Conservation (phyloP, 2,797 vertebrate species). For the Onychomys leucogaster region DNA sequence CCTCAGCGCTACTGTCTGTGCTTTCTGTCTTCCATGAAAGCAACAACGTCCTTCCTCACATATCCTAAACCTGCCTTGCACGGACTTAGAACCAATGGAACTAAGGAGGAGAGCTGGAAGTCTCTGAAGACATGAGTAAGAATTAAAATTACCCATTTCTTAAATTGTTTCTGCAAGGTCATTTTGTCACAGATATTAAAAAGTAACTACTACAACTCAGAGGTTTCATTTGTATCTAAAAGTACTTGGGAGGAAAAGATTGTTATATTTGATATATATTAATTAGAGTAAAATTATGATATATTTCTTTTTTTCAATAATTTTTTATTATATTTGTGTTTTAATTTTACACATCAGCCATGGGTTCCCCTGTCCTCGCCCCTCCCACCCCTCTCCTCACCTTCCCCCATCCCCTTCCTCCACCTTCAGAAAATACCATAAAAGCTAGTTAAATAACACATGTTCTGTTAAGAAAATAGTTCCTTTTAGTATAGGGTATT, state of each 20-base stretch:
- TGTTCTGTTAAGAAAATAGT: background rate
- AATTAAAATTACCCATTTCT: too few species aligned
- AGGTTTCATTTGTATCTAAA: background rate
- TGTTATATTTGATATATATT: background rate
- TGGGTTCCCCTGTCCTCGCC: too few species aligned
- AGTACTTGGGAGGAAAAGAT: background rate
- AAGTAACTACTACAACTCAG: background rate
- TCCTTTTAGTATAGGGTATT: background rate
- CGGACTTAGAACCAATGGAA: too few species aligned
- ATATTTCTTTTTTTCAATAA: too few species aligned
- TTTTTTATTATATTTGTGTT: too few species aligned
- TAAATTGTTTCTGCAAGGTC: background rate
- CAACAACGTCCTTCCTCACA: background rate
- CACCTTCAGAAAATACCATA: slow-evolving; percentile 31
- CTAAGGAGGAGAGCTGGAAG: background rate
- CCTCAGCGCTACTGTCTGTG: too few species aligned
- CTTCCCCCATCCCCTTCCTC: too few species aligned
- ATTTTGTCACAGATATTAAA: background rate
- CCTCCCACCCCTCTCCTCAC: too few species aligned
- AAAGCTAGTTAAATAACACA: background rate
- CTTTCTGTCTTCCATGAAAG: background rate
- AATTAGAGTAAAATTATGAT: background rate
- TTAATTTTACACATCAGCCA: too few species aligned
- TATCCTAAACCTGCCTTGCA: background rate
- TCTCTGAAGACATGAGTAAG: background rate